Evolutionary conservation across 2,888 invertebrate genomes (phyloP).

Genomic region (Alloscopus bannaensis): DNA sequence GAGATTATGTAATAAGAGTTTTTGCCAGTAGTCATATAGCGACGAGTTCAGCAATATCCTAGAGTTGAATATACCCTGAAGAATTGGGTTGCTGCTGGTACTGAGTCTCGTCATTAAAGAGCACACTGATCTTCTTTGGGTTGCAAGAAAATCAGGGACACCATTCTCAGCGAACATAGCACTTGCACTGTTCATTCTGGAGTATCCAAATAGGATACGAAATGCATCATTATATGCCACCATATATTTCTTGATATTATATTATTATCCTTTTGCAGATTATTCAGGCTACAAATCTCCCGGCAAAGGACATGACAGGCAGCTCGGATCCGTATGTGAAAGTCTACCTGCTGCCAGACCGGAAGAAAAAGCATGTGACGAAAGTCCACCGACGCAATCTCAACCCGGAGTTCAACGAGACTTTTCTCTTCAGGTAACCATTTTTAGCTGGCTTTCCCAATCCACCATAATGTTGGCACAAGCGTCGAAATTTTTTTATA

Average conservation of each 20-base stretch:
- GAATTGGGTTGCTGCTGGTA: background rate
- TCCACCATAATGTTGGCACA: too few species aligned
- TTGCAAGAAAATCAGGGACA: conserved; percentile 21
- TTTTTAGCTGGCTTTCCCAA: too few species aligned
- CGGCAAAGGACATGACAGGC: conserved; percentile 70
- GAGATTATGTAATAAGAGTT: background rate
- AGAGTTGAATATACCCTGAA: background rate
- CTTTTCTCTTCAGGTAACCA: conserved; percentile 72
- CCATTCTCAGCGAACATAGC: conserved; percentile 20
- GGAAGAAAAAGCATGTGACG: conserved; percentile 72
- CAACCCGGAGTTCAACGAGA: conserved; percentile 71
- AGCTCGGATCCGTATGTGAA: conserved; percentile 71
- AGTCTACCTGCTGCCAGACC: conserved; percentile 70
- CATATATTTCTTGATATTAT: too few species aligned
- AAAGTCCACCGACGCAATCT: conserved; percentile 72
- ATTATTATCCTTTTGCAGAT: too few species aligned
- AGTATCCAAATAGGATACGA: conserved; percentile 13
- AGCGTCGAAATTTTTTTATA: too few species aligned
- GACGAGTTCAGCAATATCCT: conserved; percentile 5
- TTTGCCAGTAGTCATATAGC: background rate
- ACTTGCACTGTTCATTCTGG: conserved; percentile 14
- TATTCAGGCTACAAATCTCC: conserved; percentile 68
- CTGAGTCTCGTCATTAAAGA: background rate
- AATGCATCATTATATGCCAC: conserved; percentile 40
- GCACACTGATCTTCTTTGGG: background rate